Percentiles rank a stretch among this genome's conserved stretches.
Evolutionary conservation across 2,888 invertebrate species (phyloP).

Genomic region (Tineola bisselliella): DNA sequence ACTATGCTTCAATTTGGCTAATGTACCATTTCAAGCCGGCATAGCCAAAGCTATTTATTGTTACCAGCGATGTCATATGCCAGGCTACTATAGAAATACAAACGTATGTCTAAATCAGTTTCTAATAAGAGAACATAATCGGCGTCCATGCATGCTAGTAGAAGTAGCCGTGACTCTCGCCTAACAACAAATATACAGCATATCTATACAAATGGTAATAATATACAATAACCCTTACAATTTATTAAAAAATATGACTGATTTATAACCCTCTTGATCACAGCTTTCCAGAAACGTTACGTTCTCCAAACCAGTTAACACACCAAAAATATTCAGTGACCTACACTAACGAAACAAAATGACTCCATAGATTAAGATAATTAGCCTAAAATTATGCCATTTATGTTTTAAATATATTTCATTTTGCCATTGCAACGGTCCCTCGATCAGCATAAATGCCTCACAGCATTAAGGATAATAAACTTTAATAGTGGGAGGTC

Average conservation of each 20-base stretch:
- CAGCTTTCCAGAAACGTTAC: constrained; percentile 66
- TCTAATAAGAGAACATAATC: neutral
- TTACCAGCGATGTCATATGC: too few relatives aligned
- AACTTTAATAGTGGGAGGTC: constrained; percentile 36
- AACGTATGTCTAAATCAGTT: too few relatives aligned
- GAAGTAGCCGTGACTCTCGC: neutral
- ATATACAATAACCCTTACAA: constrained; percentile 63
- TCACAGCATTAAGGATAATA: constrained; percentile 59
- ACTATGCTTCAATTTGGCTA: too few relatives aligned
- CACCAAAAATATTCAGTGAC: constrained; percentile 64
- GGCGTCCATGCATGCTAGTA: neutral
- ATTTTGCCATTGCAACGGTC: constrained; percentile 68
- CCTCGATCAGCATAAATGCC: constrained; percentile 64
- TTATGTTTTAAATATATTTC: constrained; percentile 50
- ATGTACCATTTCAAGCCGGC: too few relatives aligned
- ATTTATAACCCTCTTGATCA: constrained; percentile 66
- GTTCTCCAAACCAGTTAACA: constrained; percentile 54
- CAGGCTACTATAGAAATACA: too few relatives aligned
- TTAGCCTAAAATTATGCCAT: constrained; percentile 68
- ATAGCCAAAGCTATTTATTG: too few relatives aligned
- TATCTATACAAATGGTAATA: constrained; percentile 35
- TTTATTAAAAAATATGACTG: constrained; percentile 68
- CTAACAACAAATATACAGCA: neutral
- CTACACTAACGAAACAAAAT: constrained; percentile 67
- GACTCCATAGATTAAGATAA: constrained; percentile 39